Evolutionary conservation across 2,113 vertebrate genomes (phyloP), one percentile per base, ranked within the genome.

Genomic region (Dolichotis patagonum): DNA sequence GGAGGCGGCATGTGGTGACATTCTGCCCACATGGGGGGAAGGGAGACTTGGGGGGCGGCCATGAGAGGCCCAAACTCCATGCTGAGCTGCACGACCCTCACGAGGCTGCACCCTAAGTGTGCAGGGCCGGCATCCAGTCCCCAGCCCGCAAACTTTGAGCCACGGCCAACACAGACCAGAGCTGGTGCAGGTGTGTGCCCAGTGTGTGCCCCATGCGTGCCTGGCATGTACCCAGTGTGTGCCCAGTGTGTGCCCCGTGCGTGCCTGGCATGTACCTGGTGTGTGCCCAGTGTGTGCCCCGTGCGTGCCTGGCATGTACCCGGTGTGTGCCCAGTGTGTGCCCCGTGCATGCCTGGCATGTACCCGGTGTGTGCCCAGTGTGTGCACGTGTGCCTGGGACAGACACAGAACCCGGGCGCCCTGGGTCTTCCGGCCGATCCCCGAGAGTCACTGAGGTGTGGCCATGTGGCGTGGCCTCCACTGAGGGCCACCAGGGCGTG

Each of bases 141-240:
- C 67, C 86, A 73, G 52, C 30, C n/a, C 13, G 19, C 4, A 8
- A n/a, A 38, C 88, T 30, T 20, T 26, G 28, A 3, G 12, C 65
- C 54, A 20, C 0, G 16, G 7, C 77, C 38, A 20, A 1, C 43
- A 35, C 38, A 17, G 3, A 30, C 46, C 49, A 2, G 46, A 43
- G 35, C 52, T 49, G 3, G 1, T 3, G 26, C 41, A 9, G 0
- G 24, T 3, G 8, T 5, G 4, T 32, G 41, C 49, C 62, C 62
- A 32, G 85, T 4, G n/a, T n/a, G n/a, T n/a, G n/a, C n/a, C n/a
- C n/a, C n/a, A n/a, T n/a, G 11, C 49, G 12, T 30, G 46, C 32
- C 16, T 7, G 30, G 5, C 2, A 0, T 22, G 35, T 38, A 32
- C 49, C 62, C 62, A 0, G 24, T 3, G 8, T 5, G 17, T 32